Evolutionary conservation across 2,888 invertebrate species (phyloP), one percentile per base, ranked within the genome.

Genomic region (Xanthia togata): DNA sequence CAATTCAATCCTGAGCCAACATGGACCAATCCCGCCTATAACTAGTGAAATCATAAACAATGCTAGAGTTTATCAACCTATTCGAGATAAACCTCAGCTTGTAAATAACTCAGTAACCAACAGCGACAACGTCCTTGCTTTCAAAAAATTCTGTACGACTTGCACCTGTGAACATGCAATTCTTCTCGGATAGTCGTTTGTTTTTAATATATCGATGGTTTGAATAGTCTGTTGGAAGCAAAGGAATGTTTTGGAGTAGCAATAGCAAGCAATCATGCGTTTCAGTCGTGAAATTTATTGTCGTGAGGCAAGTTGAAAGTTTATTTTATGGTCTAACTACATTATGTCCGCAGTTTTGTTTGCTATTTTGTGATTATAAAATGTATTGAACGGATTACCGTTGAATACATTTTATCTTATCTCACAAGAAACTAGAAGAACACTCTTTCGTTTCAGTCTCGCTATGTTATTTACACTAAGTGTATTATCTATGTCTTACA

Each of bases 81-180:
- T 76, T n/a, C 75, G 73, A 87, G 89, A 89, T 91, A 91, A 91
- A 91, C 90, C 85, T 86, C 88, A 85, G 83, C 89, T 91, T 87
- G 76, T 84, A 80, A 89, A 81, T 79, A 78, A 73, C 76, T 85
- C 71, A 82, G 82, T 89, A 90, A 86, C 90, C 84, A 91, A 91
- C 82, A 53, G 44, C 50, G 47, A 78, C 83, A 87, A 85, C 90
- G 92, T 90, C 93, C 93, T 93, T 93, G 92, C 93, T 92, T 93
- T 93, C 92, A 85, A 92, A 91, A 92, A 90, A 89, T 55, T 70
- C 47, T 89, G 75, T 84, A 83, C 44, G 57, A 76, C 68, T 63
- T 35, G n/a, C 63, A 84, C 81, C 64, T 44, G 68, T 50, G 11
- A 17, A 60, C 8, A 14, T 23, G 0, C 3, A 9, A 0, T 17